Evolutionary conservation across 2,797 vertebrate genomes (phyloP), one percentile per base, ranked within the genome.

Genomic region (Onychomys leucogaster): DNA sequence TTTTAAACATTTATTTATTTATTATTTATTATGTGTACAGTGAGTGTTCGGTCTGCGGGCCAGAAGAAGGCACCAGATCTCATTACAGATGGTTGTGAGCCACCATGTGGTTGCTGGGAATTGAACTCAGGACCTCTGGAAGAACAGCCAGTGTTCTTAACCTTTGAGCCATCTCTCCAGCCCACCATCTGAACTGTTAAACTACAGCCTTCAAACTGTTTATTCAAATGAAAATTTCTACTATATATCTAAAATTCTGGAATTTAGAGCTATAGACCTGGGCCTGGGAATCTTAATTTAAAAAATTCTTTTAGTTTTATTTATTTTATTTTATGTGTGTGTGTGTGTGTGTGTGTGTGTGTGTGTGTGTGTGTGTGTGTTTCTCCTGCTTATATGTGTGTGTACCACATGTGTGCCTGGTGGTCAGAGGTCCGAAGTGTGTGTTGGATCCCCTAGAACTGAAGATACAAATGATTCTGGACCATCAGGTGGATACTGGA

Each of bases 181-280:
- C n/a, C n/a, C 43, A 94, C 73, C 43, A 52, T 57, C 41, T 82
- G 76, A 32, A 90, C 87, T 85, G 96, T 41, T 21, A 89, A 87
- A 87, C 25, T 81, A 5, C 71, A 65, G 13, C 65, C 46, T 85
- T 17, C 21, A 77, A 96, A 93, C 34, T 29, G 63, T 52, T 93
- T 67, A 19, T 19, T 93, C 84, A 96, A 93, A 87, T 52, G 10
- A 96, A 95, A 95, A 95, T 71, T 77, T 27, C 9, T 78, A 94
- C 7, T 5, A 43, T 34, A 52, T 52, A 34, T 4, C 25, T 80
- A 55, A 94, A 37, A 71, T 11, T 4, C 19, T 92, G 14, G 75
- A 71, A 61, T 90, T 94, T 93, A 75, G 32, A 95, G 23, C 0
- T 82, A 9, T n/a, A 17, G 52, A 8, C 37, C 19, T 57, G 13